Evolutionary conservation across 2,888 invertebrate genomes (phyloP), one percentile per base, ranked within the genome.

Genomic region (Drosophila mercatorum): DNA sequence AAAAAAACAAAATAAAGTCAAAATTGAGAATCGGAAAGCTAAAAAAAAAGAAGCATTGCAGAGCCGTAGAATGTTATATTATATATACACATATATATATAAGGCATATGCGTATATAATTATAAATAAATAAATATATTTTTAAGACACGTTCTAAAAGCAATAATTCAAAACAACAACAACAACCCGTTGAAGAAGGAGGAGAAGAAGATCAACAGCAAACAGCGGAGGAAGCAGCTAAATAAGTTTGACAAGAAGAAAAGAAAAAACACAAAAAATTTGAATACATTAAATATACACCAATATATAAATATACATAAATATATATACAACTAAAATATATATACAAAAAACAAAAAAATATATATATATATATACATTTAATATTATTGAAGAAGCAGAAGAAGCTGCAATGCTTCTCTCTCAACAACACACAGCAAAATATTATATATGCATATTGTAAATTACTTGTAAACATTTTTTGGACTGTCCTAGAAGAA

Each of bases 101-200:
- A 73, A 69, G 31, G 12, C 14, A 14, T 38, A 43, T 36, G 34
- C 34, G 12, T 26, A 60, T 58, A 78, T 56, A 69, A 78, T 47
- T 68, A 68, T 71, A 41, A 31, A 79, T 75, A 75, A 76, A 81
- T 75, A 79, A 83, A 82, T 81, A 83, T 78, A 89, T 85, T 91
- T 91, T 89, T 92, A 92, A 92, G 92, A 87, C 85, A 92, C 88
- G 90, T 92, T 92, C 92, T 92, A 92, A 91, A 92, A 92, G 92
- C 92, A 92, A 92, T 92, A 92, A 91, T 89, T 87, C 78, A 88
- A 90, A 91, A 91, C 84, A 91, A 89, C 89, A 90, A 87, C 71
- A 90, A 87, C 71, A 85, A 76, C 28, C 77, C 68, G 22, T 22
- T 22, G 62, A 53, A 0, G 49, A 31, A 11, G 34, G 34, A 5